Evolutionary conservation across 2,888 invertebrate genomes (phyloP).

Genomic region (Eupithecia centaureata): DNA sequence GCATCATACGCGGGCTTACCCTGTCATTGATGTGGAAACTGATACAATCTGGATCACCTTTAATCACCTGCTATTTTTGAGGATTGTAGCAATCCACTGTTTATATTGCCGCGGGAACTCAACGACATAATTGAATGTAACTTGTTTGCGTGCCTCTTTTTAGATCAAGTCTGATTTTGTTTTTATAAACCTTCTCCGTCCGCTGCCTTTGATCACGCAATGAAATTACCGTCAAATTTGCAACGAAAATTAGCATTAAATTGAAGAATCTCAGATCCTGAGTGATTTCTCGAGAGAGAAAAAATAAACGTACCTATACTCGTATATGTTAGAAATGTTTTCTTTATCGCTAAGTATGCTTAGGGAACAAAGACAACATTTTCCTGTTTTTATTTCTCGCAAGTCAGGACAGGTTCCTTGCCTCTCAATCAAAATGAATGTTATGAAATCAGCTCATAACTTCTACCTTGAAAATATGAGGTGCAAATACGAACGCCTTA

Average conservation of each 20-base stretch:
- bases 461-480: constrained; percentile 62
- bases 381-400: constrained; percentile 34
- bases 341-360: constrained; percentile 11
- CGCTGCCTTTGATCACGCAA: constrained; percentile 30
- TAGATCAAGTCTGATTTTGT: constrained; percentile 23
- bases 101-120: constrained; percentile 37
- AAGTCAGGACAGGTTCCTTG: constrained; percentile 41
- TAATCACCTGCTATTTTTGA: constrained; percentile 61
- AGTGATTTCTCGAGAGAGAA: constrained; percentile 31
- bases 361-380: constrained; percentile 34
- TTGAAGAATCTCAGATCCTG: constrained; percentile 20
- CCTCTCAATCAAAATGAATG: constrained; percentile 62
- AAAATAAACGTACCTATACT: constrained; percentile 26
- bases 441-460: constrained; percentile 53
- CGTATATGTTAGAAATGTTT: constrained; percentile 11
- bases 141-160: constrained; percentile 18
- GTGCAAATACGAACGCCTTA: constrained; percentile 76
- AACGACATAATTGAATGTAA: constrained; percentile 18
- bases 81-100: constrained; percentile 48
- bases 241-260: constrained; percentile 30
- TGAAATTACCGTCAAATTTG: constrained; percentile 30
- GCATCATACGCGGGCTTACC: constrained; percentile 61
- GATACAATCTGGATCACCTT: constrained; percentile 59
- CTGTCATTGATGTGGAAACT: constrained; percentile 70
- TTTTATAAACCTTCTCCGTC: constrained; percentile 22